Conservation (phyloP, 92 coral and sea anemone species). For the Muricea muricata region DNA sequence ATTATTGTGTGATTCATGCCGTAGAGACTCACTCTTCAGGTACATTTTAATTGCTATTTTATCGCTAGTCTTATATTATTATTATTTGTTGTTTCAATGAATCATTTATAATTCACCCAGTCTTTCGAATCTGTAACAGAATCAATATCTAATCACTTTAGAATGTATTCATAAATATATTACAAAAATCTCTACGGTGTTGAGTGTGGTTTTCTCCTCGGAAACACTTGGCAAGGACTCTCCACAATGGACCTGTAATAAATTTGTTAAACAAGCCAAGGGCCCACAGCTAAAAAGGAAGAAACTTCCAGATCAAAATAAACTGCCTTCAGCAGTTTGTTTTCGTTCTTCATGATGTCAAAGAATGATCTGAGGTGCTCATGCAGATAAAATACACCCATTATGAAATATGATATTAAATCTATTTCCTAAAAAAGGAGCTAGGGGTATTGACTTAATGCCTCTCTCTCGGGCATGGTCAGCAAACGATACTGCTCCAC, state of each 20-base stretch:
- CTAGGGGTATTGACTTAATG: conserved; percentile 29
- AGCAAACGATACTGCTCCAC: conserved; percentile 45
- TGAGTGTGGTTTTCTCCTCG: too few relatives aligned
- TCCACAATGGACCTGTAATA: too few relatives aligned
- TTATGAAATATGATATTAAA: conserved; percentile 38
- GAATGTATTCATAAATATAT: too few relatives aligned
- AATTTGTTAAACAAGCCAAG: conserved; percentile 41
- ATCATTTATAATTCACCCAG: too few relatives aligned
- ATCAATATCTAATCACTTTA: too few relatives aligned
- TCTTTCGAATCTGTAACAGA: too few relatives aligned
- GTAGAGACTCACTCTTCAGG: too few relatives aligned
- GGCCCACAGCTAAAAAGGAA: conserved; percentile 46
- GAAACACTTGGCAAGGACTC: conserved; percentile 46
- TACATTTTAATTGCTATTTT: too few relatives aligned
- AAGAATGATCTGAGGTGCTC: conserved; percentile 34
- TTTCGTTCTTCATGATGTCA: conserved; percentile 31
- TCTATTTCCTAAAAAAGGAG: conserved; percentile 40
- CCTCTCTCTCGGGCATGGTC: conserved; percentile 29
- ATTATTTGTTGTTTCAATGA: too few relatives aligned
- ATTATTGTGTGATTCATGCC: too few relatives aligned
- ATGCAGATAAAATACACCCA: conserved; percentile 36
- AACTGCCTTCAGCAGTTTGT: conserved; percentile 45
- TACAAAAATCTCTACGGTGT: too few relatives aligned
- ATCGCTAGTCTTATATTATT: too few relatives aligned
- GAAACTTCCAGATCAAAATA: conserved; percentile 28